Evolutionary conservation across 1,140 invertebrate species (phyloP).

Genomic region (Mactra quadrangularis): DNA sequence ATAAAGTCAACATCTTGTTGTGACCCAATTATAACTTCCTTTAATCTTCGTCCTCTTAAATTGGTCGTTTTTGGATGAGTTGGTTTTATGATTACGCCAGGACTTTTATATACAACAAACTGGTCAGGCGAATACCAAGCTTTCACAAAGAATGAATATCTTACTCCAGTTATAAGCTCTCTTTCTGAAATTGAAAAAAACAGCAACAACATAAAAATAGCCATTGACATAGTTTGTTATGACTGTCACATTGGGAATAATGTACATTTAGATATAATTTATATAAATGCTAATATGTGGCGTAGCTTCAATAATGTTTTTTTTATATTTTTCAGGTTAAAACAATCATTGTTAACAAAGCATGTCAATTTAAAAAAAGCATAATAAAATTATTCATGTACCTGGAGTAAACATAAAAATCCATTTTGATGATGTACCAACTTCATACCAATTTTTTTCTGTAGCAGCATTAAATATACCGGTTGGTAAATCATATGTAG

Average conservation of each 20-base stretch:
- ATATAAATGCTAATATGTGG: too few species aligned
- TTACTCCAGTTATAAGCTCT: background rate
- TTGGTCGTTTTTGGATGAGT: background rate
- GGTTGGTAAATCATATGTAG: background rate
- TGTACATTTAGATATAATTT: too few species aligned
- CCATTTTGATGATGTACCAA: background rate
- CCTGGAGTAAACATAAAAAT: background rate
- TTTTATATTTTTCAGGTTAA: background rate
- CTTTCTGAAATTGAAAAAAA: too few species aligned
- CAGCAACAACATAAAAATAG: too few species aligned
- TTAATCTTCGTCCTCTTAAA: background rate
- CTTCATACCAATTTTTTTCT: constrained; percentile 12
- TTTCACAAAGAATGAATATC: constrained; percentile 19
- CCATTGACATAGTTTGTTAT: too few species aligned
- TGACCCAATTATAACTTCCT: background rate
- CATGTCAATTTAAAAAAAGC: background rate
- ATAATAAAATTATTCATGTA: background rate
- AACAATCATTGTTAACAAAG: background rate
- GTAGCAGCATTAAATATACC: constrained; percentile 9
- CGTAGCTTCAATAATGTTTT: background rate
- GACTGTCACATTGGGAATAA: too few species aligned
- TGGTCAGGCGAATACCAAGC: constrained; percentile 17
- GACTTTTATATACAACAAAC: constrained; percentile 30
- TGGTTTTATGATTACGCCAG: background rate
- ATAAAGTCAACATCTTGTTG: constrained; percentile 15